Evolutionary conservation across 1,140 invertebrate genomes (phyloP), one percentile per base, ranked within the genome.

Genomic region (Heterodera schachtii): DNA sequence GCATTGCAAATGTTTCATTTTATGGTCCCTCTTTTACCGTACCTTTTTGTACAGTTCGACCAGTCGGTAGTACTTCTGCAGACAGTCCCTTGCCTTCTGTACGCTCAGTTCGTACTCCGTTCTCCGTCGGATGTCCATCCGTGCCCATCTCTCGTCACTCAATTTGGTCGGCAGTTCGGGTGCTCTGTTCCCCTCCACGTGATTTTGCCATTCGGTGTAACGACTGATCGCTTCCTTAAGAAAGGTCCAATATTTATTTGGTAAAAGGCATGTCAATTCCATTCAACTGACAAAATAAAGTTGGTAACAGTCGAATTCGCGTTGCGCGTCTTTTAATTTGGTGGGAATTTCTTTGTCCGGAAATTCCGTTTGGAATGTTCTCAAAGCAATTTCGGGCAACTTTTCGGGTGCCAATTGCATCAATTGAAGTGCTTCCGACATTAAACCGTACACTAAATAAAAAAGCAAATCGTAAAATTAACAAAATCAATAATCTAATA

Each of bases 91-190:
- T n/a, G 84, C 85, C 49, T 82, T 69, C 57, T 87, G 60, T 4
- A 85, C 64, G 19, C 84, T 67, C n/a, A 85, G 66, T 67, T 86
- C 84, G 57, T 86, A 85, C 47, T 85, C 84, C 9, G 84, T 78
- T 31, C 84, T 73, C 11, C 85, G 52, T 41, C 75, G 71, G 21
- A 85, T 83, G 49, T 85, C 82, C 82, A 85, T 69, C 49, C 82
- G 9, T 3, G 84, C 84, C 84, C 84, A 85, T 31, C 86, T 84
- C 8, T 85, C 84, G 60, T 85, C 84, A 19, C 78, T 80, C 1
- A 85, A 70, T 44, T 85, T 86, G 3, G 41, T 31, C n/a, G 84
- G 84, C 6, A 85, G 57, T 73, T 83, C 75, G 6, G 84, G 84
- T 7, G 82, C 74, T 66, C 57, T 41, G 46, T 73, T 67, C 6